Evolutionary conservation across 1,140 invertebrate genomes (phyloP).

Genomic region (Zaprionus camerounensis): DNA sequence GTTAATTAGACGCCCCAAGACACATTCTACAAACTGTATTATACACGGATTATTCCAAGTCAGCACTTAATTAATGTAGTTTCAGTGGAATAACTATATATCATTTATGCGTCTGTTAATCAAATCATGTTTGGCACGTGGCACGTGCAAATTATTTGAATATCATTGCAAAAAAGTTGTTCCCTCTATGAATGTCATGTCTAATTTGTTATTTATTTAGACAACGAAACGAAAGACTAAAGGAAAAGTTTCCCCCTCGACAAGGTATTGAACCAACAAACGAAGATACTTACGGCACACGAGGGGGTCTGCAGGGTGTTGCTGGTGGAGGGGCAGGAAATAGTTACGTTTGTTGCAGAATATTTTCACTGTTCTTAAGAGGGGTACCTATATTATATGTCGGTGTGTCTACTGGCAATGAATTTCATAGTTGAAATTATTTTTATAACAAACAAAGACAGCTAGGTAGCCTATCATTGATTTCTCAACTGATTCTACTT

Average conservation of each 20-base stretch:
- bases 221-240: slow-evolving; percentile 36
- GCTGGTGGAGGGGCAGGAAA: neutral
- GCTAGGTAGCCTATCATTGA: neutral
- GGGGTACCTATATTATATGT: neutral
- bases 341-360: neutral
- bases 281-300: neutral
- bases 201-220: slow-evolving; percentile 62
- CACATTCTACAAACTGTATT: slow-evolving; percentile 5
- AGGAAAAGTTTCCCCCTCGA: neutral
- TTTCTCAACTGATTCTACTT: neutral
- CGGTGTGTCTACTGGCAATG: neutral
- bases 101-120: slow-evolving; percentile 8
- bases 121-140: slow-evolving; percentile 23
- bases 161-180: slow-evolving; percentile 19
- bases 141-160: slow-evolving; percentile 17
- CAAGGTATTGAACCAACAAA: slow-evolving; percentile 4
- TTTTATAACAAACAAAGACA: slow-evolving; percentile 4
- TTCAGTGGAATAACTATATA: neutral
- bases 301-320: too few species aligned
- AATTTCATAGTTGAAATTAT: neutral
- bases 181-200: slow-evolving; percentile 54
- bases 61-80: slow-evolving; percentile 9
- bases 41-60: slow-evolving; percentile 8
- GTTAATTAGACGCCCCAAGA: slow-evolving; percentile 8
- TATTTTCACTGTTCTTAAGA: neutral